These are phyloP conservation scores for Harpalus rufipes DNA, from an alignment of 2,888 invertebrate species.

Conservation along the genomic window DNA sequence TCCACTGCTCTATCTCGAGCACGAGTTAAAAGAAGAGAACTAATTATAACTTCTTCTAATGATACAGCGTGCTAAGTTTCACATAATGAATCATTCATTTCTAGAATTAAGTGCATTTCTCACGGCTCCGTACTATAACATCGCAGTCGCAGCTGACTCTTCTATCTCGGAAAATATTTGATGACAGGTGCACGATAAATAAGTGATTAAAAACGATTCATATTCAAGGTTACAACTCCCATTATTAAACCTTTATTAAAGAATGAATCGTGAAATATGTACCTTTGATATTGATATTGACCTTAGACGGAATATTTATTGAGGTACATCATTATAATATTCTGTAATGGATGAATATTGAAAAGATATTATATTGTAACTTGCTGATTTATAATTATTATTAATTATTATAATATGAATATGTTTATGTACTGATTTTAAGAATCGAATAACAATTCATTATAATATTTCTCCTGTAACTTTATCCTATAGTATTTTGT, in stretches of 20 bases:
- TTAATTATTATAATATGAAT: too few species aligned
- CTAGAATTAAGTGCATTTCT: slow-evolving; percentile 51
- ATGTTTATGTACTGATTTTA: too few species aligned
- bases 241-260: slow-evolving; percentile 12
- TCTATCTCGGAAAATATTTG: neutral
- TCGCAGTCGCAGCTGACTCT: neutral
- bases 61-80: slow-evolving; percentile 55
- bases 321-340: too few species aligned
- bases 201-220: neutral
- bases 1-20: too few species aligned
- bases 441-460: too few species aligned
- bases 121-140: slow-evolving; percentile 20
- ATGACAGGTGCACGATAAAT: slow-evolving; percentile 13
- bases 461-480: too few species aligned
- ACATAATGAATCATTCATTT: slow-evolving; percentile 59
- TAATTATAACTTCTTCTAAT: slow-evolving; percentile 45
- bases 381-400: too few species aligned
- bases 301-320: too few species aligned
- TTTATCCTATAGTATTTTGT: too few species aligned
- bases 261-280: neutral
- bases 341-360: too few species aligned
- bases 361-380: too few species aligned
- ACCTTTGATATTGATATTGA: too few species aligned
- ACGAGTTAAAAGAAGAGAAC: slow-evolving; percentile 7
- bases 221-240: neutral